A percentile compares a stretch with the other conserved stretches of the same genome.
Evolutionary conservation across 2,888 invertebrate genomes (phyloP).

Genomic region (Ormyrus nitidulus): DNA sequence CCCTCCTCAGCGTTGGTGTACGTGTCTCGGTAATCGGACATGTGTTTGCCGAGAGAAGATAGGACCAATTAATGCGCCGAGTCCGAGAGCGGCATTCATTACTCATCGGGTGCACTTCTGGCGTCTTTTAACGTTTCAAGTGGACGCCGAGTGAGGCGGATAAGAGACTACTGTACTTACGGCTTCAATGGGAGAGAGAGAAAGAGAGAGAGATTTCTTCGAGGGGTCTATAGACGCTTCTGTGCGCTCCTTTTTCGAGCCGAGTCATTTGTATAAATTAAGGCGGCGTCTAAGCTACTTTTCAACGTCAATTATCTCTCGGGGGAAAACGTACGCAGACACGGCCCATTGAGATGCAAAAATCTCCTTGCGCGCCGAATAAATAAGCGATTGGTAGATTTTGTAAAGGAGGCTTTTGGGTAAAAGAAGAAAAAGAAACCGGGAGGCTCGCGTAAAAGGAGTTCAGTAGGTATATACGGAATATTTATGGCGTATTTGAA

Average conservation of each 20-base stretch:
- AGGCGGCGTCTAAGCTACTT: too few species aligned
- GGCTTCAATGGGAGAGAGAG: neutral
- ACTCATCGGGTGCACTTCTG: constrained; percentile 23
- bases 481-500: neutral
- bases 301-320: too few species aligned
- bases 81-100: constrained; percentile 35
- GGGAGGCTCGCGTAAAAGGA: too few species aligned
- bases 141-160: constrained; percentile 9
- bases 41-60: constrained; percentile 69
- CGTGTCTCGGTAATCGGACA: constrained; percentile 65
- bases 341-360: too few species aligned
- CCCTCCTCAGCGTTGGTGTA: neutral
- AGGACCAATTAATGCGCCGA: constrained; percentile 70
- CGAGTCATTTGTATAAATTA: too few species aligned
- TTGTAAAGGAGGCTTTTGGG: too few species aligned
- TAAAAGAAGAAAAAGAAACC: too few species aligned
- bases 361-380: too few species aligned
- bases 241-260: neutral
- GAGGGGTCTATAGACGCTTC: neutral
- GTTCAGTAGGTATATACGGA: neutral
- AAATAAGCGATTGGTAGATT: too few species aligned
- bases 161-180: constrained; percentile 22
- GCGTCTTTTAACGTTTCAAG: constrained; percentile 22
- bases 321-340: too few species aligned
- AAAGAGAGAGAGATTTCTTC: neutral